Evolutionary conservation across 2,888 invertebrate genomes (phyloP), one percentile per base, ranked within the genome.

Genomic region (Deilephila porcellus): DNA sequence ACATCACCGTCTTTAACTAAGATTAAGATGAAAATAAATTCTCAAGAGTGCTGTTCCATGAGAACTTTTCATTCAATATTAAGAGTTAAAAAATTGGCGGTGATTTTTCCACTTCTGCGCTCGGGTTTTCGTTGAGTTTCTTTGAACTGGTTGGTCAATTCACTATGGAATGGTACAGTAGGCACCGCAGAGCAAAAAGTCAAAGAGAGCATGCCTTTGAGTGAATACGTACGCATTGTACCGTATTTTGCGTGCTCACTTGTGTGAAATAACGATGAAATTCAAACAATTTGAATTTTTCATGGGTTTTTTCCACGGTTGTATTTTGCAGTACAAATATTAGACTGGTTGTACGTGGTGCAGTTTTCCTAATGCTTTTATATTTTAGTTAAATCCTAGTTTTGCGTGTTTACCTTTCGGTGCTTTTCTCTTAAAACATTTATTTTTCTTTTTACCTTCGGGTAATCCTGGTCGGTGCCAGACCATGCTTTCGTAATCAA

Each of bases 11-110:
- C 76, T 79, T 79, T 79, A 79, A 83, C 79, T 81, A 75, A 74
- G 82, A 84, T 84, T 82, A 80, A 79, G 80, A 80, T 78, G 78
- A 79, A 81, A 82, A 86, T 85, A 85, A 81, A 85, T 85, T 80
- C 76, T 79, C 74, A 70, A 77, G 73, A 76, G 77, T 75, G 71
- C 71, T 74, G 76, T 78, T 76, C 17, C 52, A 25, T 45, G 67
- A 37, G 70, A 74, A 73, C 75, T 78, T 74, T 75, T 78, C 77
- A 81, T 77, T 80, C 73, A 67, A 67, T 52, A 67, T 67, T 71
- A 56, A 76, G 73, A 74, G 77, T 76, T 78, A 77, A 67, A 79
- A 78, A 81, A 83, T 80, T 74, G 76, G 74, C 75, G 74, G 78
- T 74, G 78, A 83, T 82, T 85, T 81, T 80, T 84, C 79, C 25